These are phyloP conservation scores for Macroteleia sp. DNA, from an alignment of 2,888 invertebrate genomes.

Conservation along the genomic window DNA sequence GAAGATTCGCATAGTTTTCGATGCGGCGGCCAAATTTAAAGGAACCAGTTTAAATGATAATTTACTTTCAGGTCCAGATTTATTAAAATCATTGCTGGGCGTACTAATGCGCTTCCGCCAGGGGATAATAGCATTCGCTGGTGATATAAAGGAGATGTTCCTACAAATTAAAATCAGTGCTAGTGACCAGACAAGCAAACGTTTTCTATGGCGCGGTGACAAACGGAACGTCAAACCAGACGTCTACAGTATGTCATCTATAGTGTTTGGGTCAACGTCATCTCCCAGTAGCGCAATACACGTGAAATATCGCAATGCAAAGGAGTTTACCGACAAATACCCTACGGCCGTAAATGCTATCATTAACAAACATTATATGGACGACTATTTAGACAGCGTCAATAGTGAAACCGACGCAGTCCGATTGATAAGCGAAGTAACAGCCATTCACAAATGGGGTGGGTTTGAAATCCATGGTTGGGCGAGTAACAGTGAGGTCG, in stretches of 20 bases:
- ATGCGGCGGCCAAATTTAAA: constrained; percentile 34
- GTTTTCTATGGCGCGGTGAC: constrained; percentile 62
- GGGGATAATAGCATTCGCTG: constrained; percentile 71
- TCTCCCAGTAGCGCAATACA: constrained; percentile 55
- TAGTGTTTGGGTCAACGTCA: constrained; percentile 67
- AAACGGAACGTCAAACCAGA: constrained; percentile 25
- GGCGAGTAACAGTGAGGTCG: too few relatives aligned
- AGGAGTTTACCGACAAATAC: too few relatives aligned
- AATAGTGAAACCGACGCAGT: too few relatives aligned
- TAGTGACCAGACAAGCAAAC: constrained; percentile 63
- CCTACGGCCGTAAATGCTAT: too few relatives aligned
- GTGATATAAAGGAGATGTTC: constrained; percentile 75
- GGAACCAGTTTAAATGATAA: constrained; percentile 67
- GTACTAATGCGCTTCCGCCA: constrained; percentile 78
- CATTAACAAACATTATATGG: too few relatives aligned
- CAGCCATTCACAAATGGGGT: too few relatives aligned
- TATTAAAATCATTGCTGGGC: constrained; percentile 72
- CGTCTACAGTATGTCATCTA: constrained; percentile 66
- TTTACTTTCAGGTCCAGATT: constrained; percentile 75
- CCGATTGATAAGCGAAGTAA: too few relatives aligned
- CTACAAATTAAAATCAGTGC: constrained; percentile 68
- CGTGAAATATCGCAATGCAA: background rate
- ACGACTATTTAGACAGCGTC: too few relatives aligned
- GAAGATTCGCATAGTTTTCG: constrained; percentile 65
- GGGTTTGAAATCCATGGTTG: too few relatives aligned